Evolutionary conservation across 2,888 invertebrate species (phyloP), one percentile per base, ranked within the genome.

Genomic region (Baronia brevicornis): DNA sequence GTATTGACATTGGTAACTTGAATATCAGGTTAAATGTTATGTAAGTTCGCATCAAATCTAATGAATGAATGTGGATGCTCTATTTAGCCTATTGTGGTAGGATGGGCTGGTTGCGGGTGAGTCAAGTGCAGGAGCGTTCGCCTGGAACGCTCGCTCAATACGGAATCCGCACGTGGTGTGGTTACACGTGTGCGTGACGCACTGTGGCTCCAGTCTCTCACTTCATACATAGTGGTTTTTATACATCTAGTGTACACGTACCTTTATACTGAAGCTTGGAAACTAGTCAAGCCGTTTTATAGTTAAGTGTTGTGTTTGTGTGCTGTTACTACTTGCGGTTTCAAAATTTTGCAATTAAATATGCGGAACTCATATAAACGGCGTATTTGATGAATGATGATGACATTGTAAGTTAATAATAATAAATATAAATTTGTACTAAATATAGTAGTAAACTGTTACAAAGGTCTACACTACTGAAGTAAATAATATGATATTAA

Each of bases 121-220:
- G 75, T 80, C 78, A 79, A 77, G 80, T 79, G 79, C 73, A 74
- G 75, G 77, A 69, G 59, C 78, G 60, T 48, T 64, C 62, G 74
- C 44, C 71, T 77, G 82, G 79, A 82, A 82, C 82, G 69, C 45
- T 44, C 43, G 41, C 46, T 73, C 79, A 78, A 69, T 65, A 65
- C 59, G 64, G 62, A 64, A 54, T 60, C 71, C 59, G 69, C 77
- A 73, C 73, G 79, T 78, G 74, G 51, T 50, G 53, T 37, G 49
- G 48, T 28, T 56, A 69, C 79, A 78, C 80, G 78, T 70, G 75
- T 63, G 46, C 19, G 21, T 58, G 58, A 62, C 66, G 64, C 56
- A 65, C 57, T n/a, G n/a, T n/a, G n/a, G n/a, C 60, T 61, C 54
- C 59, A 54, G 56, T 62, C 27, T 36, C 45, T 44, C 49, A 44